Evolutionary conservation across 2,113 vertebrate genomes (phyloP).

Genomic region (Rhinolophus sinicus): DNA sequence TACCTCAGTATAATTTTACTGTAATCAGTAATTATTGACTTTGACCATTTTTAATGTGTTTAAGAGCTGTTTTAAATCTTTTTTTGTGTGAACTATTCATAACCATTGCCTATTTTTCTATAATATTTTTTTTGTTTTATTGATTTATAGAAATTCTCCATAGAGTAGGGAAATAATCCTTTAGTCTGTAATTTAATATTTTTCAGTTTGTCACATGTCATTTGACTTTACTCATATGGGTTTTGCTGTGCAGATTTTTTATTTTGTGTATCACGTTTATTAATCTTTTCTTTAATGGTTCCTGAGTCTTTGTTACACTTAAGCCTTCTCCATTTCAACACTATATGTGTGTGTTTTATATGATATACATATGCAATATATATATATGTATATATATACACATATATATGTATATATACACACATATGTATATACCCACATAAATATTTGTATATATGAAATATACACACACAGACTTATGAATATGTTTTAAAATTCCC

Average conservation of each 20-base stretch:
- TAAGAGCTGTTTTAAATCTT: background rate
- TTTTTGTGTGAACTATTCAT: background rate
- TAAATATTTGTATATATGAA: background rate
- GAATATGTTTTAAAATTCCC: background rate
- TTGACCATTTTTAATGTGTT: background rate
- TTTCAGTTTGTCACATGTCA: background rate
- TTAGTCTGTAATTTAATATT: background rate
- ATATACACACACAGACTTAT: background rate
- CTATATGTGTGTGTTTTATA: background rate
- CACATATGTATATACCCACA: background rate
- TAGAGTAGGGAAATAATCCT: background rate
- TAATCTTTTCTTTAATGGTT: background rate
- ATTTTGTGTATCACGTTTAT: constrained; percentile 8
- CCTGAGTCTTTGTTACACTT: background rate
- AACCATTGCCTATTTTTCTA: background rate
- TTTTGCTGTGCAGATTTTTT: background rate
- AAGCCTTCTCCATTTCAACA: background rate
- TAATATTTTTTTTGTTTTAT: constrained; percentile 14
- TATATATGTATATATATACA: background rate
- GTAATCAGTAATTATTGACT: constrained; percentile 1
- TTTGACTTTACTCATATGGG: background rate
- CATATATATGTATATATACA: background rate
- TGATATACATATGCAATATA: background rate
- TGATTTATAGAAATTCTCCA: background rate
- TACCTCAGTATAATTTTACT: background rate